These are phyloP conservation scores for Pseudorasbora parva DNA, from an alignment of 2,113 vertebrate genomes.

Conservation along the genomic window DNA sequence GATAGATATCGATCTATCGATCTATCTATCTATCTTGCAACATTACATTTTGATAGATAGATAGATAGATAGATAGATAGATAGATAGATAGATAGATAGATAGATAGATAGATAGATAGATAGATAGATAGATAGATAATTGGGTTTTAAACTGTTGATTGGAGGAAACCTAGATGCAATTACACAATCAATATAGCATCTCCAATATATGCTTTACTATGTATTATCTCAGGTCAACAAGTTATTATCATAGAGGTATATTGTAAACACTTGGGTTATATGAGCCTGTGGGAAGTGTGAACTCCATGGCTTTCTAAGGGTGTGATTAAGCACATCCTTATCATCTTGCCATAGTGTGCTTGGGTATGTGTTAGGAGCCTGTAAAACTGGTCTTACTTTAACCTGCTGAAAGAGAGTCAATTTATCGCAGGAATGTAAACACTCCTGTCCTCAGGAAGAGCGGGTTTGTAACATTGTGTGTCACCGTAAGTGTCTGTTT, in stretches of 20 bases:
- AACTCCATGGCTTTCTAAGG: background rate
- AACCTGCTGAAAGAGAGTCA: conserved; percentile 61
- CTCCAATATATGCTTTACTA: background rate
- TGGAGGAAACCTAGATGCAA: background rate
- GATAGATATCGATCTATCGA: too few relatives aligned
- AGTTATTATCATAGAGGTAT: conserved; percentile 3
- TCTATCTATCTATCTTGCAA: too few relatives aligned
- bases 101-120: too few relatives aligned
- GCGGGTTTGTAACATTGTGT: conserved; percentile 22
- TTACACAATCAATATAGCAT: background rate
- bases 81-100: too few relatives aligned
- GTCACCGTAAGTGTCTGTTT: conserved; percentile 23
- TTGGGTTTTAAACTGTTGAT: background rate
- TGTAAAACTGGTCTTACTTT: conserved; percentile 71
- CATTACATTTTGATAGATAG: too few relatives aligned
- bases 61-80: too few relatives aligned
- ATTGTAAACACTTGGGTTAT: background rate
- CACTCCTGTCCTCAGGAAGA: conserved; percentile 46
- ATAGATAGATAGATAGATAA: too few relatives aligned
- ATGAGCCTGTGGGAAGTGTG: conserved; percentile 21
- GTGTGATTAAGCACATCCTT: conserved; percentile 15
- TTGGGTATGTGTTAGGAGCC: conserved; percentile 57
- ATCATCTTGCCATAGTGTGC: conserved; percentile 13
- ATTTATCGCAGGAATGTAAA: conserved; percentile 69
- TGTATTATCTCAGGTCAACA: background rate